A percentile compares a stretch with the other conserved stretches of the same genome.
Evolutionary conservation across 2,113 vertebrate genomes (phyloP).

Genomic region (Laterallus jamaicensis): DNA sequence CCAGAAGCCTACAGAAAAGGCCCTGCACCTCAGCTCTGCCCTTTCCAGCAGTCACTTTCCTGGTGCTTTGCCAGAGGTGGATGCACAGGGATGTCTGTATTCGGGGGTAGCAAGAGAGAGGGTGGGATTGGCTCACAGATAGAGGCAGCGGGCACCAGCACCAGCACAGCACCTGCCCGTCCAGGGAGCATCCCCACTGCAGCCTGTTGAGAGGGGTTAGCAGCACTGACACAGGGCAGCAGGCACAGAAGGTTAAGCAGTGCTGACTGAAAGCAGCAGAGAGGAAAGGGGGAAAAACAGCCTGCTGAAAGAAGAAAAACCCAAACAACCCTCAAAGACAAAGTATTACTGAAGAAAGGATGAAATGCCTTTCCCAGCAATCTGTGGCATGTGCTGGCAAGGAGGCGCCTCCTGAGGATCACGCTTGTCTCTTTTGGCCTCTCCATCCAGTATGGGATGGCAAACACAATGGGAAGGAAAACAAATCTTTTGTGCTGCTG

Average conservation of each 20-base stretch:
- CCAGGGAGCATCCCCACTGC: fast-evolving
- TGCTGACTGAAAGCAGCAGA: background rate
- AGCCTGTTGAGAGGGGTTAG: background rate
- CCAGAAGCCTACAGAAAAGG: background rate
- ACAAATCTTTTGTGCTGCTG: fast-evolving
- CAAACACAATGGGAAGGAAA: background rate
- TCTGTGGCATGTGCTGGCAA: background rate
- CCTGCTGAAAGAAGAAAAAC: background rate
- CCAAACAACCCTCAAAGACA: background rate
- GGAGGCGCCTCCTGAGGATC: background rate
- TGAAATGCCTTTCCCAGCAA: background rate
- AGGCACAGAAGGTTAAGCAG: background rate
- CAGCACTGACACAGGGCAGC: fast-evolving
- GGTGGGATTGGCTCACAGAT: fast-evolving
- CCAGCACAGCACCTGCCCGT: fast-evolving
- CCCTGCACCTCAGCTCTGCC: background rate
- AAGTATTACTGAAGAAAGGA: background rate
- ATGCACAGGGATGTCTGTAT: background rate
- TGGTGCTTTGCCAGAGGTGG: background rate
- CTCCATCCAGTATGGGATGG: background rate
- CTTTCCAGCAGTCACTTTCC: background rate
- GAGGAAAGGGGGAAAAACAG: background rate
- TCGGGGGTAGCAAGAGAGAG: background rate
- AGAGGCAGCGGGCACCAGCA: background rate
- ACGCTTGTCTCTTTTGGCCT: background rate